These are phyloP conservation scores for Dichetophora obliterata DNA, from an alignment of 2,888 invertebrate species.

Conservation along the genomic window DNA sequence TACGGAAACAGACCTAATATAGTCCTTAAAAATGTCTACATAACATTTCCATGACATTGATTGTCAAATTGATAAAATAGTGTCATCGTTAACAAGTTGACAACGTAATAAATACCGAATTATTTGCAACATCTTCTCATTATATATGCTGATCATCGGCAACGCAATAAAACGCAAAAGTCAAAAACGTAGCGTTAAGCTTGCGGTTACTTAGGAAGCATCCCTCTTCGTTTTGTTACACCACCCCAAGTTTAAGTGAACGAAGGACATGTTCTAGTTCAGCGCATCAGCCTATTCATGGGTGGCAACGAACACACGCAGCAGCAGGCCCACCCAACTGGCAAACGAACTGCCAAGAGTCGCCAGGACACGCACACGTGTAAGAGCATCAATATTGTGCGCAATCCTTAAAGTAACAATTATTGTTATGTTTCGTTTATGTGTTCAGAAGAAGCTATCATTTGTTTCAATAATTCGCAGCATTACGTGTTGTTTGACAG, in stretches of 20 bases:
- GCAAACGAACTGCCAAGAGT: neutral
- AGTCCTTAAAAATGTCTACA: neutral
- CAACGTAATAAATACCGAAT: neutral
- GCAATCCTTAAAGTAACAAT: constrained; percentile 34
- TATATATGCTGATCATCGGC: neutral
- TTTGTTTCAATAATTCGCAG: constrained; percentile 24
- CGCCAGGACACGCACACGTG: constrained; percentile 25
- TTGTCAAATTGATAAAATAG: neutral
- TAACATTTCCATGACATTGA: neutral
- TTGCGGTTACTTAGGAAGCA: constrained; percentile 21
- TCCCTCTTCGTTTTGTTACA: neutral
- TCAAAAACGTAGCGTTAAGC: constrained; percentile 2
- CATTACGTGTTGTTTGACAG: neutral
- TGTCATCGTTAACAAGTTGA: neutral
- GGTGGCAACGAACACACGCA: constrained; percentile 11
- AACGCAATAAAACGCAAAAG: constrained; percentile 24
- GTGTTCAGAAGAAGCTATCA: neutral
- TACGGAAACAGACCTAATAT: too few species aligned
- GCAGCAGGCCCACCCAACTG: neutral
- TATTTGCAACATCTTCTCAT: constrained; percentile 3
- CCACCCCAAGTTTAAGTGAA: neutral
- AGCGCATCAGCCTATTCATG: neutral
- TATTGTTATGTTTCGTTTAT: constrained; percentile 24
- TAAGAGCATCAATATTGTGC: constrained; percentile 37
- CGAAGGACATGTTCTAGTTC: neutral